phyloP scores from a whole-genome alignment of 2,113 vertebrate genomes.

The Amphiprion ocellaris region DNA sequence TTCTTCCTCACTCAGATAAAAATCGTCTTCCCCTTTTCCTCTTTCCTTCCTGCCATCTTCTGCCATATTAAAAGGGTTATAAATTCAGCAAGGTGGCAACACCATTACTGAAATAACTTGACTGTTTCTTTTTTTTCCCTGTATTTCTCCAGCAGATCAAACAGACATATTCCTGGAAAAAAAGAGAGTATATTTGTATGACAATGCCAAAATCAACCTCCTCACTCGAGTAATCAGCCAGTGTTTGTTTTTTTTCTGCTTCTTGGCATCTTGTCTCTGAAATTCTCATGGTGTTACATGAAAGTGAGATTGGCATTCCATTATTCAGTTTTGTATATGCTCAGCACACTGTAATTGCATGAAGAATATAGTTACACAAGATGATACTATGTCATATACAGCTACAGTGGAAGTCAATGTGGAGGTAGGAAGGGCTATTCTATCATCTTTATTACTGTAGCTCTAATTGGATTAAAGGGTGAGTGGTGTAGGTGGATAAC shows the following conservation, averaged over 20 bases:
- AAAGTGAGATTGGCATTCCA: no score
- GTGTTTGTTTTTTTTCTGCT: neutral
- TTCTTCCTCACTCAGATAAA: conserved; percentile 81
- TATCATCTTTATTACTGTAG: neutral
- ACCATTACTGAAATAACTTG: conserved; percentile 71
- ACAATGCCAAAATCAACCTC: conserved; percentile 25
- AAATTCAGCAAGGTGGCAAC: conserved; percentile 73
- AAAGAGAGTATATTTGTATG: conserved; percentile 23
- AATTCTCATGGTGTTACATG: neutral
- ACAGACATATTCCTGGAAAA: conserved; percentile 1
- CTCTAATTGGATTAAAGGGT: conserved; percentile 42
- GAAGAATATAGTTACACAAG: neutral
- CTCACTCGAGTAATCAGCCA: conserved; percentile 9
- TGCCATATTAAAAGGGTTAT: conserved; percentile 76
- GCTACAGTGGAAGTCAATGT: neutral
- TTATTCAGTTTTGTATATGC: neutral
- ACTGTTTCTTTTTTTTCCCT: conserved; percentile 37
- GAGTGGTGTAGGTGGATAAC: conserved; percentile 41
- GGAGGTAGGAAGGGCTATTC: conserved; percentile 13
- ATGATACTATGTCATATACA: neutral
- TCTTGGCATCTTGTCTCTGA: neutral
- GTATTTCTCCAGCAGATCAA: conserved; percentile 42
- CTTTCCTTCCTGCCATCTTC: conserved; percentile 62
- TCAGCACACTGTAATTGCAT: neutral
- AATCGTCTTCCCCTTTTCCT: conserved; percentile 64